These are phyloP conservation scores for Meandrina meandrites DNA, from an alignment of 92 coral and sea anemone species.

Conservation along the genomic window DNA sequence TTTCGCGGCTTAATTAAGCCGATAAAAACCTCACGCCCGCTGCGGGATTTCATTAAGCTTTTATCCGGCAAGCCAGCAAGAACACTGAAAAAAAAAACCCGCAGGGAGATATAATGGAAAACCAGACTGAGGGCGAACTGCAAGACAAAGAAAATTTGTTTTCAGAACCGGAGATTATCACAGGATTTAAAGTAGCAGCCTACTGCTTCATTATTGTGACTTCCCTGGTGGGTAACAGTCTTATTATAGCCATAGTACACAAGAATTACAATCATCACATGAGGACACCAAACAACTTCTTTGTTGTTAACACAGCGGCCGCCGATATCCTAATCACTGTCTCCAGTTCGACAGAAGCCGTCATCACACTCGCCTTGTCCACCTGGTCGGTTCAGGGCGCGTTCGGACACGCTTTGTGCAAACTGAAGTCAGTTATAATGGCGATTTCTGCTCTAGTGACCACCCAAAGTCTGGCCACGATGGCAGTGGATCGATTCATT, in stretches of 20 bases:
- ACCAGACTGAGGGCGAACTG: neutral
- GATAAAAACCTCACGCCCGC: neutral
- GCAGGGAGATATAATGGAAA: slow-evolving; percentile 16
- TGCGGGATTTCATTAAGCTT: neutral
- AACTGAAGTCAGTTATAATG: slow-evolving; percentile 26
- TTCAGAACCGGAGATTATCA: slow-evolving; percentile 18
- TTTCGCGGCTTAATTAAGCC: slow-evolving; percentile 21
- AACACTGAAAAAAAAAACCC: neutral
- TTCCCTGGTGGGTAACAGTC: slow-evolving; percentile 38
- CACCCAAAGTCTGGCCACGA: slow-evolving; percentile 43
- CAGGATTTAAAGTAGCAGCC: slow-evolving; percentile 37
- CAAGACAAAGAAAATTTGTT: neutral
- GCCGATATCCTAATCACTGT: slow-evolving; percentile 43
- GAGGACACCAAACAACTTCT: slow-evolving; percentile 49
- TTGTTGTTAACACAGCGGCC: slow-evolving; percentile 42
- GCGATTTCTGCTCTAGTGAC: slow-evolving; percentile 25
- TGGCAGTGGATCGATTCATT: slow-evolving; percentile 47
- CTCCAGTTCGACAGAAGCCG: slow-evolving; percentile 27
- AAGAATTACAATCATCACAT: slow-evolving; percentile 51
- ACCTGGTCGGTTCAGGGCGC: slow-evolving; percentile 23
- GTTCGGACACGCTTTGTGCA: slow-evolving; percentile 35
- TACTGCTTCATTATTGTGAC: slow-evolving; percentile 34
- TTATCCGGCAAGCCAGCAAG: neutral
- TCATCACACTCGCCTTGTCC: slow-evolving; percentile 22
- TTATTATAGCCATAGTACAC: slow-evolving; percentile 33